Evolutionary conservation across 2,113 vertebrate species (phyloP).

Genomic region (Microcebus ravelobensis): DNA sequence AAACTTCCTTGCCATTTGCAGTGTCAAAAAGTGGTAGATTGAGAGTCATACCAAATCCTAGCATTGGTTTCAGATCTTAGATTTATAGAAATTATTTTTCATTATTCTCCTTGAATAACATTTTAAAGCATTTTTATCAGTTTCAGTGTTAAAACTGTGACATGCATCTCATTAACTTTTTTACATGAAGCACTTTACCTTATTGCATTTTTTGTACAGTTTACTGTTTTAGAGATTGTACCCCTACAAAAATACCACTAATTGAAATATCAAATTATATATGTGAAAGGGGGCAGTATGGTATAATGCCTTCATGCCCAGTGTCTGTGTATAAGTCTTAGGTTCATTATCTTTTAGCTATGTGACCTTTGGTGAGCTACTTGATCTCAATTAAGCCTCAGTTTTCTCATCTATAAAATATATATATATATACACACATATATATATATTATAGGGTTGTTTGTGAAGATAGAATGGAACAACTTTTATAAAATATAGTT

Average conservation of each 20-base stretch:
- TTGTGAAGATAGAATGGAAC: slow-evolving; percentile 37
- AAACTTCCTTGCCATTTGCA: not conserved
- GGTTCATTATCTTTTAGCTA: not conserved
- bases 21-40: not conserved
- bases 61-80: not conserved
- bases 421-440: not conserved
- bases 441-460: not conserved
- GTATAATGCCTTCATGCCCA: not conserved
- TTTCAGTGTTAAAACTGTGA: not conserved
- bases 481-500: not conserved
- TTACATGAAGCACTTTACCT: not conserved
- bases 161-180: slow-evolving; percentile 24
- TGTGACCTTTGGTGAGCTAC: not conserved
- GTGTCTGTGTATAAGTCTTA: slow-evolving; percentile 27
- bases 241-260: not conserved
- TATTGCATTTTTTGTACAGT: not conserved
- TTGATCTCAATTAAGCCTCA: not conserved
- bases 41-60: not conserved
- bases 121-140: slow-evolving; percentile 3
- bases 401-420: slow-evolving; percentile 39
- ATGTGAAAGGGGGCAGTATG: not conserved
- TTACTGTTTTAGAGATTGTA: not conserved
- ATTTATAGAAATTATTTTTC: slow-evolving; percentile 25
- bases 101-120: slow-evolving; percentile 15
- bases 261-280: not conserved